These are phyloP conservation scores for Hafferia zeledoni DNA, from an alignment of 2,797 vertebrate genomes.

Conservation along the genomic window DNA sequence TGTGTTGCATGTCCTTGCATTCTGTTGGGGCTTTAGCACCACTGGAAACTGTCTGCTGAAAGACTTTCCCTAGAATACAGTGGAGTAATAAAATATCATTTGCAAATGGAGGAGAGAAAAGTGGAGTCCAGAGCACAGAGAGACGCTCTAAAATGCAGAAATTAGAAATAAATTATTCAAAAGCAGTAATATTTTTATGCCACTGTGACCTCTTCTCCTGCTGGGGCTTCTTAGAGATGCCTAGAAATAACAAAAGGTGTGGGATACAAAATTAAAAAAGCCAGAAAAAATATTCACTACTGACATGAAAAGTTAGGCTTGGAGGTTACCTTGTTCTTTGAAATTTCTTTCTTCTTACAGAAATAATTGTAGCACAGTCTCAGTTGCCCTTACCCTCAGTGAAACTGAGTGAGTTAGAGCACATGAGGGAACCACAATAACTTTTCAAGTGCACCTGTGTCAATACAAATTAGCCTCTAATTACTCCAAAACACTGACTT, in stretches of 20 bases:
- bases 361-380: neutral
- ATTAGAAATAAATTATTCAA: constrained; percentile 16
- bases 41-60: neutral
- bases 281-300: neutral
- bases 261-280: neutral
- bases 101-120: neutral
- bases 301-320: neutral
- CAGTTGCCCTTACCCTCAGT: neutral
- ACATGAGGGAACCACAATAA: neutral
- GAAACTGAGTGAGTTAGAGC: neutral
- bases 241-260: neutral
- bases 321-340: neutral
- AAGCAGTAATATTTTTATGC: neutral
- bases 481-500: neutral
- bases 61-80: neutral
- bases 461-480: neutral
- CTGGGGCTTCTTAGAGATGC: neutral
- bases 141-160: neutral
- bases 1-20: neutral
- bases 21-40: neutral
- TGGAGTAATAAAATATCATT: neutral
- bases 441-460: neutral
- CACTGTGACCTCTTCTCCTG: neutral
- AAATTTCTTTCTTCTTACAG: neutral
- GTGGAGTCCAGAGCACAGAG: neutral